Conservation (phyloP, 92 coral and sea anemone species). For the Zoanthus sansibaricus region DNA sequence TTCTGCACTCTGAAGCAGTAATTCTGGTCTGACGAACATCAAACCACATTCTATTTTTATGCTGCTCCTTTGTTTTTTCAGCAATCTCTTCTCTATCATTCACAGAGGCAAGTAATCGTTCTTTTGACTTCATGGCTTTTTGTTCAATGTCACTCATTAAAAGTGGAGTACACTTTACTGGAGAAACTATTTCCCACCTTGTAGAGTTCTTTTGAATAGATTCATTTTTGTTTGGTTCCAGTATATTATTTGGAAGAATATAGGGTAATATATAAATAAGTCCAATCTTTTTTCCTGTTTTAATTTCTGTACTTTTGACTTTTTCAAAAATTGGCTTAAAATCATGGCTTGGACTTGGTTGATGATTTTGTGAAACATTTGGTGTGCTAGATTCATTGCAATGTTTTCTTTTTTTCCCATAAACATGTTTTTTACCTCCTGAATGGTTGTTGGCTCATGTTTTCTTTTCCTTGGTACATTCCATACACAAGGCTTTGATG, state of each 20-base stretch:
- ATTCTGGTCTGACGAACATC: constrained; percentile 27
- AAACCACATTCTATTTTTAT: constrained; percentile 12
- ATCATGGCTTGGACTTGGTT: constrained; percentile 11
- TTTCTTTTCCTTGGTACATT: constrained; percentile 65
- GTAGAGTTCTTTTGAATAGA: not conserved
- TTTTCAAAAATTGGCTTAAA: constrained; percentile 23
- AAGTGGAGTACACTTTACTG: constrained; percentile 24
- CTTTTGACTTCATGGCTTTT: constrained; percentile 8
- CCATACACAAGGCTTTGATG: constrained; percentile 73
- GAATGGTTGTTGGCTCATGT: constrained; percentile 61
- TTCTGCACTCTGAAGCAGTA: constrained; percentile 38
- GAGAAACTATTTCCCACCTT: constrained; percentile 36
- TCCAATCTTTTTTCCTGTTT: constrained; percentile 36
- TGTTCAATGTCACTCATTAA: constrained; percentile 23
- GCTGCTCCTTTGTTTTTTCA: constrained; percentile 23
- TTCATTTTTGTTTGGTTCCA: constrained; percentile 1
- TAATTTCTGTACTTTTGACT: constrained; percentile 38
- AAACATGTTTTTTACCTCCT: constrained; percentile 27
- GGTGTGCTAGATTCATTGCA: too few species aligned
- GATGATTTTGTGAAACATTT: too few species aligned
- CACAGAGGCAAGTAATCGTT: constrained; percentile 2
- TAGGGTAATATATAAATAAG: constrained; percentile 18
- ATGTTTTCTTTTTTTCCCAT: too few species aligned
- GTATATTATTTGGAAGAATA: not conserved
- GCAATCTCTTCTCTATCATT: constrained; percentile 23